Evolutionary conservation across 2,113 vertebrate species (phyloP), one percentile per base, ranked within the genome.

Genomic region (Rhinopomastus cyanomelas): DNA sequence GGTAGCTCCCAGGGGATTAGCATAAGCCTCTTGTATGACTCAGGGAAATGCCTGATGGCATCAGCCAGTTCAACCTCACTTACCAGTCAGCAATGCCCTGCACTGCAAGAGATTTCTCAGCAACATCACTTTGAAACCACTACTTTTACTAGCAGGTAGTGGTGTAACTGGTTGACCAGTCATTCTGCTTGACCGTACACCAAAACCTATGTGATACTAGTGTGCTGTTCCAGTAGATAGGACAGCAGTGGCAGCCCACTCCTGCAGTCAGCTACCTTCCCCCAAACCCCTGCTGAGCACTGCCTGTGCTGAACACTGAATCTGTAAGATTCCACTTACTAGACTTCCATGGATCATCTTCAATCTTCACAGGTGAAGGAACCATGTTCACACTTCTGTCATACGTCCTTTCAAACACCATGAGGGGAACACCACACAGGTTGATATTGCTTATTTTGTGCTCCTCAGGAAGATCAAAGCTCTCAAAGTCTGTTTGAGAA

Each of bases 391-490:
- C 72, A 52, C 88, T 66, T 42, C 27, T 94, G 26, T 96, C 95
- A 25, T 94, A 75, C 2, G 84, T 72, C 30, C 72, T 95, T 4
- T 95, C 92, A 39, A 96, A 95, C 22, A 96, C 42, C 95, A 97
- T 93, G 42, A 98, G 97, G 27, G 97, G 97, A 59, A 97, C 96
- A 39, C 98, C 98, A 80, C 11, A 76, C 81, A 98, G 80, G 60
- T 96, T 85, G 30, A 97, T 81, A 46, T 95, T 89, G 61, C 96
- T 96, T 17, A 98, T 36, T 67, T 87, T 95, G 55, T 97, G n/a
- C 39, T 98, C 97, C 67, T 98, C 98, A 64, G 97, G 96, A 85
- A 98, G 86, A 56, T 98, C 97, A 72, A 97, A 98, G 67, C 74
- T 96, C 83, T 98, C 98, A 83, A 97, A 97, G 12, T 97, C 98